Evolutionary conservation across 2,113 vertebrate genomes (phyloP).

Genomic region (Capreolus pygargus): DNA sequence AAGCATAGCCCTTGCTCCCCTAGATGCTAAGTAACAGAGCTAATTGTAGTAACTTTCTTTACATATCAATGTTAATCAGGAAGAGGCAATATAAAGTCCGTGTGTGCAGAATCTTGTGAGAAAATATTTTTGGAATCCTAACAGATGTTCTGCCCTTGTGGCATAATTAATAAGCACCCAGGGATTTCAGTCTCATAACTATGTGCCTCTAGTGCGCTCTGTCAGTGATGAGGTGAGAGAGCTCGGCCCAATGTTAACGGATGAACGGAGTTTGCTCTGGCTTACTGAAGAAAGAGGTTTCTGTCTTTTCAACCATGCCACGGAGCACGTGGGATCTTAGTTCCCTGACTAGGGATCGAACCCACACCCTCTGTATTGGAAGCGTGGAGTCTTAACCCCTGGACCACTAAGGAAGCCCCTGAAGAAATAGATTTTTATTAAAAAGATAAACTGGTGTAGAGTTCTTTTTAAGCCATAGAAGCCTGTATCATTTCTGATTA

Average conservation of each 20-base stretch:
- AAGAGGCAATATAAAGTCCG: not conserved
- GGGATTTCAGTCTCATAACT: not conserved
- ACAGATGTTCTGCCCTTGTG: not conserved
- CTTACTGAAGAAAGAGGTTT: not conserved
- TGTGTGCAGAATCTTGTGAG: not conserved
- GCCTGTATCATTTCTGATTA: not conserved
- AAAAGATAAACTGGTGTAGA: not conserved
- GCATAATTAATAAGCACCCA: not conserved
- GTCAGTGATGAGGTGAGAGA: not conserved
- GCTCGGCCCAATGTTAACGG: not conserved
- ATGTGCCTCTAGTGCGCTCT: not conserved
- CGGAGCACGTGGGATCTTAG: not conserved
- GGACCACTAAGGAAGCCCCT: not conserved
- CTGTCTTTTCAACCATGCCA: accelerated
- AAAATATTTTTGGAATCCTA: constrained; percentile 9
- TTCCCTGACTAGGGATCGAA: not conserved
- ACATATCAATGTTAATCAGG: not conserved
- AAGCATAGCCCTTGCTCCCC: not conserved
- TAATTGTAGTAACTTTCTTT: not conserved
- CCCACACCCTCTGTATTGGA: not conserved
- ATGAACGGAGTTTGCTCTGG: not conserved
- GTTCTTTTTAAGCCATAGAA: not conserved
- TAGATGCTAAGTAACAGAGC: not conserved
- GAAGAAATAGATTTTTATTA: not conserved
- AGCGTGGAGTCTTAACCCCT: not conserved